Evolutionary conservation across 2,797 vertebrate species (phyloP), one percentile per base, ranked within the genome.

Genomic region (Euthynnus affinis): DNA sequence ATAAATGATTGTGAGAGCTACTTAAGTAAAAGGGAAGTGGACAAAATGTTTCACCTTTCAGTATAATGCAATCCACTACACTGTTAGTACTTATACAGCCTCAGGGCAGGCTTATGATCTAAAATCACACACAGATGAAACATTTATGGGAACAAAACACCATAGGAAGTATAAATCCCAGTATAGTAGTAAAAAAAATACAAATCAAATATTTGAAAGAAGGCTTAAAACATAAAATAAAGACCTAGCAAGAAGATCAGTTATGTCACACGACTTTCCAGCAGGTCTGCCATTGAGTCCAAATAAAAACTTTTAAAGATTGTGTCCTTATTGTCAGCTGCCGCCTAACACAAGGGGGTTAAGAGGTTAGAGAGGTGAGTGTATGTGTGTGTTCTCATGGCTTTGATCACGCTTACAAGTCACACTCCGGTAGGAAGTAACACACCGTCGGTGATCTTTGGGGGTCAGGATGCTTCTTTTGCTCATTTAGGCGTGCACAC

Each of bases 401-500:
- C 92, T 93, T 93, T 93, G 92, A 93, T 94, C 90, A 79, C 68
- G 22, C 20, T 14, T 51, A 17, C 79, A 80, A 81, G 77, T 71
- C 84, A 81, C 87, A 80, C 77, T 25, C 76, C 71, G 72, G 74
- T 87, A 91, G 92, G 92, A 93, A 92, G 90, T 92, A 89, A 91
- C 91, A 89, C 85, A 57, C 87, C 1, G 44, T 58, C 49, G 49
- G 86, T 88, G 90, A 91, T 87, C 90, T 91, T 83, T 87, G 34
- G 82, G 81, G 76, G 82, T 88, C 83, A 84, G 71, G 71, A 81
- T 51, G 87, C 83, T 71, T 71, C 74, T 68, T 80, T 51, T 74
- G 49, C 82, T 90, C 15, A 9, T 91, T 88, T 78, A 72, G n/a
- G 76, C 5, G 5, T 15, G 12, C 71, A 66, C 84, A 80, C 88